These are phyloP conservation scores for Vanessa atalanta DNA, from an alignment of 1,140 invertebrate species.

Conservation along the genomic window DNA sequence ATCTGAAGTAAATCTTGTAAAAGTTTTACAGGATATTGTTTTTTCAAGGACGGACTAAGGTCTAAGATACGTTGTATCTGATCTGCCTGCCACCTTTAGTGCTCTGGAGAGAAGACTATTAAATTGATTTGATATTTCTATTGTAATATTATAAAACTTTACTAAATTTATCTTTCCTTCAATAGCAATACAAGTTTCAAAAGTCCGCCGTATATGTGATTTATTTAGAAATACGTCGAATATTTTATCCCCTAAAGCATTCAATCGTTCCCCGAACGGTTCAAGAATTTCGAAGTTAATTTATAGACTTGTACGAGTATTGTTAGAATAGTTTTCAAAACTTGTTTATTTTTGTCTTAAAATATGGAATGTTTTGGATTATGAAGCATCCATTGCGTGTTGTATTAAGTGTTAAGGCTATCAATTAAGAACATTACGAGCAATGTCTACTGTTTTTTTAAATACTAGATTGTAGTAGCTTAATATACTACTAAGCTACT, in stretches of 20 bases:
- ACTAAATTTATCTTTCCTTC: constrained; percentile 2
- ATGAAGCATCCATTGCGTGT: too few species aligned
- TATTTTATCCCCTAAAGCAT: not conserved
- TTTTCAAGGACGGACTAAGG: not conserved
- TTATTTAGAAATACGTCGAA: not conserved
- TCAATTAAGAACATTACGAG: too few species aligned
- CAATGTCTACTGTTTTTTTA: too few species aligned
- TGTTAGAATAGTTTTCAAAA: not conserved
- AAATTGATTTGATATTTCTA: not conserved
- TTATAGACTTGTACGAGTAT: not conserved
- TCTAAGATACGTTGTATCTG: not conserved
- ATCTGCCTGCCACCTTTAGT: not conserved
- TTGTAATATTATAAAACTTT: not conserved
- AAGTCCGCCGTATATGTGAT: not conserved
- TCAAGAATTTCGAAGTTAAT: constrained; percentile 9
- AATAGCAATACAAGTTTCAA: not conserved
- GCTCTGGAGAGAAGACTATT: not conserved
- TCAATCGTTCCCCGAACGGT: not conserved
- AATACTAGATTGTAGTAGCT: not conserved
- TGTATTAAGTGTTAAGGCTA: too few species aligned
- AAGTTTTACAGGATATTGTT: not conserved
- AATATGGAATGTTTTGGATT: too few species aligned
- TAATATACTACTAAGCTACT: not conserved
- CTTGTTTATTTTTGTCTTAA: not conserved
- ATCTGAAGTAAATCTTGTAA: too few species aligned